Conservation (phyloP, 2,113 vertebrate genomes). For the Heptranchias perlo region DNA sequence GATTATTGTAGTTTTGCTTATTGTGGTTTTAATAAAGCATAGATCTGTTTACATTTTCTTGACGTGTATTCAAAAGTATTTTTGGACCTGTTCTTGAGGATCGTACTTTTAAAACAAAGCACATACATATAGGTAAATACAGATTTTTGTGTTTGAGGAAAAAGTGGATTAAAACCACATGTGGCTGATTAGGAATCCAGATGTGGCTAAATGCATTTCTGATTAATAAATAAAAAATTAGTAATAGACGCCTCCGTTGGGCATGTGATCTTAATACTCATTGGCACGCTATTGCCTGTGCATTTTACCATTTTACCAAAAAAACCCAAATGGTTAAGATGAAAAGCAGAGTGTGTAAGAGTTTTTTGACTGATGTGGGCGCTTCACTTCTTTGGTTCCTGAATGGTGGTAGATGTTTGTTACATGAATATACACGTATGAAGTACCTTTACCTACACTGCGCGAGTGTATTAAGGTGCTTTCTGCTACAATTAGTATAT, state of each 20-base stretch:
- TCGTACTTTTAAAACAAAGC: background rate
- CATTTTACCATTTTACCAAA: background rate
- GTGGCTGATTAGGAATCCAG: too few species aligned
- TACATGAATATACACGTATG: background rate
- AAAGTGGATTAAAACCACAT: background rate
- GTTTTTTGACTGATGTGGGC: background rate
- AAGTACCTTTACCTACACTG: background rate
- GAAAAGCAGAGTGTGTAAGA: background rate
- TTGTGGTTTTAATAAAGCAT: background rate
- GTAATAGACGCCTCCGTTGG: background rate
- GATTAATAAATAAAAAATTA: background rate
- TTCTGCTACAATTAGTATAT: background rate
- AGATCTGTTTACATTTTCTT: background rate
- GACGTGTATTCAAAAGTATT: background rate
- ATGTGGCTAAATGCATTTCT: background rate
- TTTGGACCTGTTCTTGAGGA: background rate
- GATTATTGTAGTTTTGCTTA: background rate
- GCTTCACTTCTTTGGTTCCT: constrained; percentile 12
- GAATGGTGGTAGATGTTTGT: background rate
- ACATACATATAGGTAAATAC: background rate
- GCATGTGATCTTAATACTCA: background rate
- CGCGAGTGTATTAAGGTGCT: background rate
- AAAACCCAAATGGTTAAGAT: too few species aligned
- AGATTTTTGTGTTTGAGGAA: background rate
- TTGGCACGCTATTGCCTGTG: background rate